A percentile compares a stretch with the other conserved stretches of the same genome.
These are phyloP conservation scores for Fregata magnificens DNA, from an alignment of 2,113 vertebrate genomes.

Conservation along the genomic window DNA sequence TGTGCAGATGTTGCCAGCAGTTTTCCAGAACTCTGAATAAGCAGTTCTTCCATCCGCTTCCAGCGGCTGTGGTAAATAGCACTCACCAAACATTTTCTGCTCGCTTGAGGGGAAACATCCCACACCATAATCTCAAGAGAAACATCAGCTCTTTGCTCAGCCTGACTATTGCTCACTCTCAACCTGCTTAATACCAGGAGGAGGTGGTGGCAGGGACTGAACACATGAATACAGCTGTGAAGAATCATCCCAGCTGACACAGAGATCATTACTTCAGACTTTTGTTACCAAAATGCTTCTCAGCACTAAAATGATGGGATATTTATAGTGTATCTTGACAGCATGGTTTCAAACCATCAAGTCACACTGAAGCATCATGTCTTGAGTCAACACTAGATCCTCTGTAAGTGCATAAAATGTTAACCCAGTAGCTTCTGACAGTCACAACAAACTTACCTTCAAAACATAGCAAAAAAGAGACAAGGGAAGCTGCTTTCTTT, in stretches of 20 bases:
- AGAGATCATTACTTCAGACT: background rate
- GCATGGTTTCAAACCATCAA: slow-evolving; percentile 14
- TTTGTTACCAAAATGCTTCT: background rate
- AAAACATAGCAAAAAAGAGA: background rate
- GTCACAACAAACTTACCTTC: background rate
- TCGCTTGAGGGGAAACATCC: accelerated
- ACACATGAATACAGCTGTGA: background rate
- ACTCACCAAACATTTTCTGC: background rate
- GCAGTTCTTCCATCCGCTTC: background rate
- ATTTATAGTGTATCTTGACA: slow-evolving; percentile 49
- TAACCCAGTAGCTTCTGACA: background rate
- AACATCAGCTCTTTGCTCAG: background rate
- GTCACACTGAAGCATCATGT: background rate
- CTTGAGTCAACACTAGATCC: slow-evolving; percentile 11
- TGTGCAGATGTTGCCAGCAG: background rate
- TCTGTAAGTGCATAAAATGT: background rate
- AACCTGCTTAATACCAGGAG: background rate
- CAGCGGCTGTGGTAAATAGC: background rate
- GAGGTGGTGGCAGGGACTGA: background rate
- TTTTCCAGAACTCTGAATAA: background rate
- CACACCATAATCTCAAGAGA: background rate
- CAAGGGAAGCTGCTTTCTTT: background rate
- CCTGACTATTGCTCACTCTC: background rate
- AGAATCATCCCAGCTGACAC: slow-evolving; percentile 3
- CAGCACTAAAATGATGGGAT: background rate